Evolutionary conservation across 2,888 invertebrate genomes (phyloP), one percentile per base, ranked within the genome.

Genomic region (Listrodromus nycthemerus): DNA sequence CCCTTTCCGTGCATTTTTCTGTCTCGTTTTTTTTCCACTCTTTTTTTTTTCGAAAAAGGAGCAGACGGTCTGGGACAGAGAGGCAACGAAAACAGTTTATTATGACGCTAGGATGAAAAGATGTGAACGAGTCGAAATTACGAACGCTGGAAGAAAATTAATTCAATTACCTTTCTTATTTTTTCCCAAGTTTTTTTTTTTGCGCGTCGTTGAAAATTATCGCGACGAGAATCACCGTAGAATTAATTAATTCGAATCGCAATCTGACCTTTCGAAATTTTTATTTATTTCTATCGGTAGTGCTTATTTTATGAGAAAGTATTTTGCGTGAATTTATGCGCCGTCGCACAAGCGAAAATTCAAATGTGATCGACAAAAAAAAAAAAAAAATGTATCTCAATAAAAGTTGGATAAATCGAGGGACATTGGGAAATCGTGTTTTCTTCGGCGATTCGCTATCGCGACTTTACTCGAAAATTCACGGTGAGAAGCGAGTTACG

Each of bases 381-480:
- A 58, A 70, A 50, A 58, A 70, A 63, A 3, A 41, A 3, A 13
- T 41, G 3, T 41, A 16, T 41, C 16, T 41, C 16, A 13, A 41
- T 41, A 16, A 19, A n/a, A 50, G 27, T 61, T 41, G 69, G 45
- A 24, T 24, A 61, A 30, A 71, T 0, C 58, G 21, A 50, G 45
- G 10, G 61, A 77, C 37, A 33, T 45, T 48, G 48, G 16, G 33
- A 65, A 79, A 70, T 8, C 71, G 70, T 71, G 71, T 79, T 79
- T 79, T 79, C 65, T 37, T 41, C 78, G 27, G 19, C 65, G 71
- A 79, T 79, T 52, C 41, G 65, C 50, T 79, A 79, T 79, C 77
- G 50, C 21, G 41, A 66, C 65, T 52, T 24, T 65, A 65, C n/a
- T 65, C 63, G 50, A 1, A 13, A 8, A 27, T 66, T 5, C 6